Conservation (phyloP, 1,140 invertebrate genomes). For the Myzus persicae region DNA sequence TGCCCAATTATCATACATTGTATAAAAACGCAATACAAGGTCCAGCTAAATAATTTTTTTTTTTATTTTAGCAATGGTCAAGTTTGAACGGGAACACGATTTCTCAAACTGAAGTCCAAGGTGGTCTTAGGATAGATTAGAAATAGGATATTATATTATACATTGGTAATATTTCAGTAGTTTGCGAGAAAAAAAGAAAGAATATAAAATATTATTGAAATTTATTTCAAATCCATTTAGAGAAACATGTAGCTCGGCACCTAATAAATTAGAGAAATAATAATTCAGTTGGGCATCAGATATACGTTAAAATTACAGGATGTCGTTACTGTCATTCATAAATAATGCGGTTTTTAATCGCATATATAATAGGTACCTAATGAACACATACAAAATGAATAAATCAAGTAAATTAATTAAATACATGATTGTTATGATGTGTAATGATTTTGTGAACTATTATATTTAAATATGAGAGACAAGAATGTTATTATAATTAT, state of each 20-base stretch:
- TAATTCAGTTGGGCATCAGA: not conserved
- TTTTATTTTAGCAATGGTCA: not conserved
- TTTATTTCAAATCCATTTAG: not conserved
- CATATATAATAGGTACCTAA: not conserved
- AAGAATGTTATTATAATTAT: not conserved
- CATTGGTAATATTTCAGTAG: not conserved
- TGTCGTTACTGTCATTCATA: not conserved
- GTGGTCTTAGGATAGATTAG: not conserved
- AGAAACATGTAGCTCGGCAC: not conserved
- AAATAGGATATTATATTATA: not conserved
- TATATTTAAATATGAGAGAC: not conserved
- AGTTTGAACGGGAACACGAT: not conserved
- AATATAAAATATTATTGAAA: not conserved
- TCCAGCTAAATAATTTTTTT: not conserved
- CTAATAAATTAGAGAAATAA: not conserved
- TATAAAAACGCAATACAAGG: not conserved
- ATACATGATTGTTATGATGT: not conserved
- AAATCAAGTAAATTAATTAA: not conserved
- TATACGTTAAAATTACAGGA: not conserved
- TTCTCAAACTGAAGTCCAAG: not conserved
- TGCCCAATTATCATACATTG: not conserved
- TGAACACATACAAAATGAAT: not conserved
- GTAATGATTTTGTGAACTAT: not conserved
- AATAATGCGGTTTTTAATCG: not conserved
- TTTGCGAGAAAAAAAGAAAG: not conserved